Base-by-base conservation (phyloP, 2,888 invertebrate species). In the Protophormia terraenovae region DNA sequence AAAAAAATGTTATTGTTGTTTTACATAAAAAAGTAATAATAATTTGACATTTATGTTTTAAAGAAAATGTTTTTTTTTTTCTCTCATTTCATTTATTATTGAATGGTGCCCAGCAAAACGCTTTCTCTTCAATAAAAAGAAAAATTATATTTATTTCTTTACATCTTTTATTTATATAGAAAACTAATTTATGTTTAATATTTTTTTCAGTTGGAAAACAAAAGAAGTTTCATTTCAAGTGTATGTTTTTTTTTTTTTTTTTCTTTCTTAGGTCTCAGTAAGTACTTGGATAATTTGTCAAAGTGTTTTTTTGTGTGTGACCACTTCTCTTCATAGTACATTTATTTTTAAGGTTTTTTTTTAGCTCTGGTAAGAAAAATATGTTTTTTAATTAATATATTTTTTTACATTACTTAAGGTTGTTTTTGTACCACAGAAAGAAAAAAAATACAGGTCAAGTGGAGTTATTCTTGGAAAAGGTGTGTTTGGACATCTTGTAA, bases 151-250 rank as follows among this genome's bases (percentile, higher is more conserved):
- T 29, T 41, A 24, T 32, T 32, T 45, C 38, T 19, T 64, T 66
- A 41, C 32, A 53, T 53, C 27, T 58, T 66, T 38, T 58, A 10
- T 55, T 47, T 58, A 1, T 19, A 19, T 16, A 47, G 29, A 71
- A 71, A 79, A 62, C n/a, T 71, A 53, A 79, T 58, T 58, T 73
- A 50, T 73, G 45, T 50, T 80, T 35, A 58, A 73, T 73, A 73
- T 27, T 45, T 69, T 27, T 73, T 53, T 45, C 22, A 16, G 32
- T 47, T 60, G 10, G 6, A 29, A 60, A 58, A 60, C 62, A 38
- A 75, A n/a, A 66, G 73, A 75, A 75, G 16, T 60, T 75, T 60
- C n/a, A 55, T 50, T 66, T 72, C 16, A 32, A 71, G 76, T 67
- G 32, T 29, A n/a, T n/a, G n/a, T n/a, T n/a, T n/a, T n/a, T n/a